Evolutionary conservation across 1,140 invertebrate genomes (phyloP), one percentile per base, ranked within the genome.

Genomic region (Idris sp.): DNA sequence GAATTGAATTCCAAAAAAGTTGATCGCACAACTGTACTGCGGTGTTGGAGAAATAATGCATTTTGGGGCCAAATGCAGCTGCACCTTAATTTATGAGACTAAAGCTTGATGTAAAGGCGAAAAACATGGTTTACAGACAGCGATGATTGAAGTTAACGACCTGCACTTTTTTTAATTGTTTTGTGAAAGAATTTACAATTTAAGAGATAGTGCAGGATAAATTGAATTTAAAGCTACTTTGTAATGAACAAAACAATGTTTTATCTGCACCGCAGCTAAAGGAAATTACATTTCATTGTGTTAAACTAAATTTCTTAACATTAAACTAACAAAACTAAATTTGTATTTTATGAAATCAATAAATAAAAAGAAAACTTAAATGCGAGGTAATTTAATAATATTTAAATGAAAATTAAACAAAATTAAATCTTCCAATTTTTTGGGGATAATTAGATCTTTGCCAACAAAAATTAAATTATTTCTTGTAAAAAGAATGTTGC

Each of bases 81-180:
- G 56, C 11, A 43, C 43, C 59, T 51, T 64, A 64, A 64, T 64
- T 64, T 64, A 64, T n/a, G 38, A 53, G 13, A 11, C 44, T 64
- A 11, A 35, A 44, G 19, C 10, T 16, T 22, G 9, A 18, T 62
- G 58, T 53, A 64, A 44, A 19, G 30, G 40, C 35, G 8, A 25
- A 65, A 65, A 65, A 64, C 48, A 51, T 2, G 6, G 4, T 4
- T 54, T 26, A 40, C 25, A 31, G 44, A 9, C 7, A 40, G 44
- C 44, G 54, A 65, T 65, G 48, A 65, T 65, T 54, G 48, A 65
- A 54, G 48, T 65, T 65, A 53, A 65, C 54, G 61, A 30, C n/a
- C 30, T 16, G 7, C 16, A 10, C 40, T 44, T 54, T 64, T 65
- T 54, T 36, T 13, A 4, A 46, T 25, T 62, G 38, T 16, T 51